These are phyloP conservation scores for Melanotaenia trifasciata DNA, from an alignment of 2,797 vertebrate species.

Conservation along the genomic window DNA sequence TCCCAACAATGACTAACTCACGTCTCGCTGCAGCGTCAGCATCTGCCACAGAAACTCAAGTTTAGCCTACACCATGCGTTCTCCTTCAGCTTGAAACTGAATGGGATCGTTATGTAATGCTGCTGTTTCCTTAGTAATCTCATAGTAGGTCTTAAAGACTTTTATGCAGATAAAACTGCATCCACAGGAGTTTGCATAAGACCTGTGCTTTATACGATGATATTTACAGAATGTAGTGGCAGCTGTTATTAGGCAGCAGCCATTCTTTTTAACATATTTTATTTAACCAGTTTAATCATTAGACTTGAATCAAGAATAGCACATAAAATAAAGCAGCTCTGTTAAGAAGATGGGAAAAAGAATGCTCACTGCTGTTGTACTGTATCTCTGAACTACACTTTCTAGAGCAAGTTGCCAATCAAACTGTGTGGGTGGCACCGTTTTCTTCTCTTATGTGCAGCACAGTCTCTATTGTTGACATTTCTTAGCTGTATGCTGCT, in stretches of 20 bases:
- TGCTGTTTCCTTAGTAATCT: slow-evolving; percentile 19
- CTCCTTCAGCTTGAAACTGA: slow-evolving; percentile 41
- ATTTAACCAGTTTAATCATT: not conserved
- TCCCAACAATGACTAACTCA: slow-evolving; percentile 37
- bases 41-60: slow-evolving; percentile 27
- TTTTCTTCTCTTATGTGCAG: slow-evolving; percentile 39
- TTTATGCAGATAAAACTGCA: slow-evolving; percentile 11
- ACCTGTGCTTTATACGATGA: slow-evolving; percentile 31
- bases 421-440: slow-evolving; percentile 42
- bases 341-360: not conserved
- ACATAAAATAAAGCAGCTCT: slow-evolving; percentile 9
- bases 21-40: slow-evolving; percentile 22
- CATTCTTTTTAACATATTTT: not conserved
- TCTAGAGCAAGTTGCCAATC: slow-evolving; percentile 54
- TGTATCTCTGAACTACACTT: slow-evolving; percentile 25
- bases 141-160: slow-evolving; percentile 14
- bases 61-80: slow-evolving; percentile 28
- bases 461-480: slow-evolving; percentile 24
- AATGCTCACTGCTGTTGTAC: not conserved
- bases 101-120: slow-evolving; percentile 55
- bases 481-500: slow-evolving; percentile 18
- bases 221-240: slow-evolving; percentile 15
- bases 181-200: slow-evolving; percentile 25
- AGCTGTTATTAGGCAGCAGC: slow-evolving; percentile 2
- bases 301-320: slow-evolving; percentile 2